Conservation (phyloP, 1,140 invertebrate genomes). For the Neodiprion virginianus region DNA sequence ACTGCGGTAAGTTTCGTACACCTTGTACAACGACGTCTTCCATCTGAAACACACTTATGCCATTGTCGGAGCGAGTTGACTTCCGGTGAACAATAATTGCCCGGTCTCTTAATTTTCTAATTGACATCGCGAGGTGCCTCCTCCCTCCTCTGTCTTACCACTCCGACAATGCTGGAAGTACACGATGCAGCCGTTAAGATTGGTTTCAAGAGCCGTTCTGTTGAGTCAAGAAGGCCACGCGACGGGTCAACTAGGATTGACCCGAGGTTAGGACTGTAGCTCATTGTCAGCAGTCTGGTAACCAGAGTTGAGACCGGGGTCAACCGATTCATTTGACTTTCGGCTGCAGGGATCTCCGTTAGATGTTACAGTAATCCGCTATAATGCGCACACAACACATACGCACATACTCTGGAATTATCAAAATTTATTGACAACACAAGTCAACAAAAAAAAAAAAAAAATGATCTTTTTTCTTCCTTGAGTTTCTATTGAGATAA, state of each 20-base stretch:
- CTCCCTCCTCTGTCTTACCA: background rate
- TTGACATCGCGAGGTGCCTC: background rate
- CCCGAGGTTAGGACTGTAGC: background rate
- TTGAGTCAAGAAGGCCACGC: conserved; percentile 2
- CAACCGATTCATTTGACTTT: conserved; percentile 5
- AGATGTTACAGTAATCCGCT: no score
- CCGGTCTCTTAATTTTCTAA: background rate
- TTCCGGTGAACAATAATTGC: conserved; percentile 2
- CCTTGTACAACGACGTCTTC: background rate
- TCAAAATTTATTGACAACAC: no score
- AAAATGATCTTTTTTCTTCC: no score
- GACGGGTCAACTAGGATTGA: background rate
- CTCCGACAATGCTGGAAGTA: background rate
- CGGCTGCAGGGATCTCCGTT: background rate
- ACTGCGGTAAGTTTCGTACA: background rate
- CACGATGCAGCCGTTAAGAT: background rate
- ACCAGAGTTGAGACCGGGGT: background rate
- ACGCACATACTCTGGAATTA: no score
- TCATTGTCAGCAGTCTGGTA: background rate
- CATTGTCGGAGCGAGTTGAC: background rate
- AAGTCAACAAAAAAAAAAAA: no score
- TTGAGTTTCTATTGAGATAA: no score
- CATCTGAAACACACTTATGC: background rate
- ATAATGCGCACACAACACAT: no score
- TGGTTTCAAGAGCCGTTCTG: background rate